Percentiles rank a stretch among this genome's conserved stretches.
Evolutionary conservation across 2,113 vertebrate species (phyloP).

Genomic region (Psilopogon haemacephalus): DNA sequence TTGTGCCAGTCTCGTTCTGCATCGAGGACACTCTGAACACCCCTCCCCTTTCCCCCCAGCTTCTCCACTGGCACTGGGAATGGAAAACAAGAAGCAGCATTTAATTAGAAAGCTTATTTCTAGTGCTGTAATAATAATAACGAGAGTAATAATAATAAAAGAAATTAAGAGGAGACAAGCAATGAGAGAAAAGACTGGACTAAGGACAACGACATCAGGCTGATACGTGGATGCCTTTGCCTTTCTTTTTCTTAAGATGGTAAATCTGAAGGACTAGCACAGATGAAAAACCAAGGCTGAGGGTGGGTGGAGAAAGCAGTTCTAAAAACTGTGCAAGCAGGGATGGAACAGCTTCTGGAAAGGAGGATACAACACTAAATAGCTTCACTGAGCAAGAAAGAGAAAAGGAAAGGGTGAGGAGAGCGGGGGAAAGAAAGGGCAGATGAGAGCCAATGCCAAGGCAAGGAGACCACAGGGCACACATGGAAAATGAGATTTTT

Average conservation of each 20-base stretch:
- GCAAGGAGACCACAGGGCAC: neutral
- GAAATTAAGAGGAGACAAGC: neutral
- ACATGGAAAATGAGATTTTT: neutral
- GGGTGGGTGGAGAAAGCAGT: slow-evolving; percentile 23
- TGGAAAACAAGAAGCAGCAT: neutral
- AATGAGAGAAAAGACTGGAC: neutral
- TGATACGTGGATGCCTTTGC: neutral
- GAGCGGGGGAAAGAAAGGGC: neutral
- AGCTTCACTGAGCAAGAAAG: neutral
- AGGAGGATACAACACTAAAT: slow-evolving; percentile 1
- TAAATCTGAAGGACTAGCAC: neutral
- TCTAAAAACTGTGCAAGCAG: slow-evolving; percentile 35
- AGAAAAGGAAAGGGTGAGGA: neutral
- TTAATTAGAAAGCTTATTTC: neutral
- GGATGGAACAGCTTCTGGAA: slow-evolving; percentile 44
- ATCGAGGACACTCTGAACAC: neutral
- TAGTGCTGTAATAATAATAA: neutral
- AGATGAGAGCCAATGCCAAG: neutral
- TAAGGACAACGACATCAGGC: neutral
- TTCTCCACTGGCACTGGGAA: neutral
- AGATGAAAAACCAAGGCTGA: slow-evolving; percentile 12
- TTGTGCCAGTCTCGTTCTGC: neutral
- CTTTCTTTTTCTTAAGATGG: neutral
- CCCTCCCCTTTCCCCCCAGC: neutral
- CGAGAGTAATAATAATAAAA: neutral